phyloP scores from a whole-genome alignment of 2,888 invertebrate species.

The Achlya flavicornis region DNA sequence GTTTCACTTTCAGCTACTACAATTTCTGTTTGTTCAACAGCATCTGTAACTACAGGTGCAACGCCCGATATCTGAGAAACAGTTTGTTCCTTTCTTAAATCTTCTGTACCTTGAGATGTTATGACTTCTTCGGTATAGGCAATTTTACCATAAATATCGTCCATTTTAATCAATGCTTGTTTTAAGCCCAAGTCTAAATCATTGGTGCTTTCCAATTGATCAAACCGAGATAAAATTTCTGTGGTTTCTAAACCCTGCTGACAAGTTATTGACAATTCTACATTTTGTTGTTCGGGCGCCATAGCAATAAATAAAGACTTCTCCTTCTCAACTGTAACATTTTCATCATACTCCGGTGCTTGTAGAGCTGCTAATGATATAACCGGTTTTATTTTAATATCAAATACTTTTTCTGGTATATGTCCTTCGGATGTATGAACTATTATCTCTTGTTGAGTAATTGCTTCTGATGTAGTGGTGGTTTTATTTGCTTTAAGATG shows the following conservation, averaged over 20 bases:
- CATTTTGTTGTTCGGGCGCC: conserved; percentile 72
- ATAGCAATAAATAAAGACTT: conserved; percentile 56
- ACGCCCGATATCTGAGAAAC: conserved; percentile 47
- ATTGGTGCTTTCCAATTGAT: conserved; percentile 72
- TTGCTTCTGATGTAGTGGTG: conserved; percentile 81
- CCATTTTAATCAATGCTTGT: conserved; percentile 59
- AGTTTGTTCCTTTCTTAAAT: conserved; percentile 50
- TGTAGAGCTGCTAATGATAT: conserved; percentile 77
- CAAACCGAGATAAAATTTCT: conserved; percentile 82
- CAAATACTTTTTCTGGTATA: conserved; percentile 44
- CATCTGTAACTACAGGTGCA: conserved; percentile 63
- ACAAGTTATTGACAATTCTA: conserved; percentile 66
- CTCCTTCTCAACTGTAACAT: conserved; percentile 85
- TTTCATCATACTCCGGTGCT: conserved; percentile 83
- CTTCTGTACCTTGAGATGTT: conserved; percentile 58
- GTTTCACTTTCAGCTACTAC: conserved; percentile 80
- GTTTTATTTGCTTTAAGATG: conserved; percentile 63
- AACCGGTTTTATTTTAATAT: conserved; percentile 65
- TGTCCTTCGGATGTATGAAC: conserved; percentile 74
- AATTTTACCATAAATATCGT: conserved; percentile 72
- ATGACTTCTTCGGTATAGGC: conserved; percentile 66
- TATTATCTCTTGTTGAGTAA: conserved; percentile 82
- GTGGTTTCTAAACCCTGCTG: conserved; percentile 80
- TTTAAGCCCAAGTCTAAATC: conserved; percentile 62
- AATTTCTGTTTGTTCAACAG: conserved; percentile 77